Conservation (phyloP, 2,113 vertebrate species). For the Mobula hypostoma region DNA sequence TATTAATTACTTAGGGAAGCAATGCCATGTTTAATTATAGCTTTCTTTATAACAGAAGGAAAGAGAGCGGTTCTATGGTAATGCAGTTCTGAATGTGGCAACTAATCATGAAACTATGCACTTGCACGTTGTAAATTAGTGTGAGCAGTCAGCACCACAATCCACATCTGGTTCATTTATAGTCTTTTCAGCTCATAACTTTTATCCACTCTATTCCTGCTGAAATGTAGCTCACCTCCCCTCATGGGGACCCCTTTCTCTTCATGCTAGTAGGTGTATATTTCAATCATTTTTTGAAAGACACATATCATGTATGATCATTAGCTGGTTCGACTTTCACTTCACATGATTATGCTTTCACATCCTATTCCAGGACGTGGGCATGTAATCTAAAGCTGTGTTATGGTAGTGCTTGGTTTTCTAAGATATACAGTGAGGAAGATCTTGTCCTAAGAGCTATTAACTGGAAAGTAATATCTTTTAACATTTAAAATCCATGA, state of each 20-base stretch:
- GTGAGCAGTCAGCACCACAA: background rate
- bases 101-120: background rate
- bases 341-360: background rate
- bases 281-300: background rate
- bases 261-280: background rate
- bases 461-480: background rate
- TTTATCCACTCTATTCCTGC: background rate
- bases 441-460: background rate
- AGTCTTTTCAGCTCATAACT: background rate
- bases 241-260: background rate
- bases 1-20: background rate
- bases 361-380: background rate
- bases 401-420: background rate
- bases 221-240: background rate
- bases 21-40: background rate
- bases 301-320: background rate
- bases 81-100: background rate
- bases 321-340: background rate
- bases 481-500: background rate
- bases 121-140: background rate
- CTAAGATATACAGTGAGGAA: background rate
- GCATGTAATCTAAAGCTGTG: background rate
- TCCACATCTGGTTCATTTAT: background rate
- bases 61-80: background rate
- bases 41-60: background rate